Percentiles rank a stretch among this genome's conserved stretches.
Evolutionary conservation across 2,888 invertebrate species (phyloP).

Genomic region (Sarcophaga variegata): DNA sequence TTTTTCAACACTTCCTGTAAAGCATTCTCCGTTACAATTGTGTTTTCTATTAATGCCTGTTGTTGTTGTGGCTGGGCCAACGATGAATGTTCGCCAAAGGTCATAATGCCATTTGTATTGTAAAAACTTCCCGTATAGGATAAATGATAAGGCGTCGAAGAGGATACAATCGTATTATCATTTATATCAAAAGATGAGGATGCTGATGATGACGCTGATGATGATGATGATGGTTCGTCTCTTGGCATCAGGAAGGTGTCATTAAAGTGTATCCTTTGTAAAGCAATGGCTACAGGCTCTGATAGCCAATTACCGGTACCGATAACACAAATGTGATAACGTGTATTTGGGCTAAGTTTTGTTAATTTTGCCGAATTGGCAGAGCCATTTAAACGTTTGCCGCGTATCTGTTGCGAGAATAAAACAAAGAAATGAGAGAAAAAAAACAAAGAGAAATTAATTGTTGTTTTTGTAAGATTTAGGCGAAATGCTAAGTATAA

Average conservation of each 20-base stretch:
- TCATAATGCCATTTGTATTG: conserved; percentile 65
- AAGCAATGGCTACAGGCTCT: conserved; percentile 78
- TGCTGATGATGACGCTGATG: conserved; percentile 39
- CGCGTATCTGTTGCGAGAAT: conserved; percentile 85
- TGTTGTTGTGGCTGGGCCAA: conserved; percentile 72
- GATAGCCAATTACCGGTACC: conserved; percentile 90
- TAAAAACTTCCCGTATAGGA: conserved; percentile 64
- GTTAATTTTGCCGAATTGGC: conserved; percentile 89
- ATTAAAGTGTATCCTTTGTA: conserved; percentile 79
- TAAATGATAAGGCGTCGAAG: conserved; percentile 57
- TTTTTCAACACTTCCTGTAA: conserved; percentile 85
- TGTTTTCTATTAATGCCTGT: conserved; percentile 82
- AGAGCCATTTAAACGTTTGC: conserved; percentile 88
- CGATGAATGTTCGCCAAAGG: conserved; percentile 66
- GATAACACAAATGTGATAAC: conserved; percentile 93
- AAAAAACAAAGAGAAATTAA: conserved; percentile 21
- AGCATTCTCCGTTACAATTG: conserved; percentile 84
- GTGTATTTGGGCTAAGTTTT: conserved; percentile 89
- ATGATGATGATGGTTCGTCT: conserved; percentile 73
- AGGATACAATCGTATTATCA: conserved; percentile 62
- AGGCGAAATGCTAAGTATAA: conserved; percentile 24
- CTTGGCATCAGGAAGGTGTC: conserved; percentile 74
- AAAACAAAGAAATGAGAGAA: conserved; percentile 1
- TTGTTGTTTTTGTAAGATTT: conserved; percentile 19
- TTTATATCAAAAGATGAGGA: conserved; percentile 67